Evolutionary conservation across 2,888 invertebrate species (phyloP).

Genomic region (Caenorhabditis angaria): DNA sequence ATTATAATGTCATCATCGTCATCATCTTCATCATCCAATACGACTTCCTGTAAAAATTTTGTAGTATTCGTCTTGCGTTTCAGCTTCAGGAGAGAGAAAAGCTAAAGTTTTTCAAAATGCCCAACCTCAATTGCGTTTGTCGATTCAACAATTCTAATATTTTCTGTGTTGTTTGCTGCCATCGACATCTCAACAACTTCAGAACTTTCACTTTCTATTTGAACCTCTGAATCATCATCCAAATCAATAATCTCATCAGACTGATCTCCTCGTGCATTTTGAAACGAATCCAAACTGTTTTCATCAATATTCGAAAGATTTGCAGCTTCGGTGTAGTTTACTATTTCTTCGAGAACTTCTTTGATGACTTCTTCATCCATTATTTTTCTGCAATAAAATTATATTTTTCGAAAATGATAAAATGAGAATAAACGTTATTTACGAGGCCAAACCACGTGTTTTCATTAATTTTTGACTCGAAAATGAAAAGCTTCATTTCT

Average conservation of each 20-base stretch:
- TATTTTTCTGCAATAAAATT: neutral
- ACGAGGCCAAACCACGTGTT: too few species aligned
- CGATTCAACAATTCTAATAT: neutral
- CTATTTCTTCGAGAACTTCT: neutral
- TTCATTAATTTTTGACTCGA: too few species aligned
- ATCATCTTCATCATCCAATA: neutral
- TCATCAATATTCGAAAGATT: too few species aligned
- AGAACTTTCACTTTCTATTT: neutral
- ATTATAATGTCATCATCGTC: neutral
- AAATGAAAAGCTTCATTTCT: too few species aligned
- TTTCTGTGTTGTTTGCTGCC: neutral
- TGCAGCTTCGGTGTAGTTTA: neutral
- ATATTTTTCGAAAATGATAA: neutral
- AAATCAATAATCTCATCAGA: neutral
- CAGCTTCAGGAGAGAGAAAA: too few species aligned
- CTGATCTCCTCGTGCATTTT: neutral
- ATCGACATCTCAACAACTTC: neutral
- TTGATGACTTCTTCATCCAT: neutral
- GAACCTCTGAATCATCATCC: neutral
- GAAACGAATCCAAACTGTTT: too few species aligned
- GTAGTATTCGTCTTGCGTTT: neutral
- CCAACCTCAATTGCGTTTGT: neutral
- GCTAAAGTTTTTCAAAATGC: neutral
- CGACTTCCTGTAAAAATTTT: neutral
- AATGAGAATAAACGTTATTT: too few species aligned